Evolutionary conservation across 2,797 vertebrate genomes (phyloP).

Genomic region (Peromyscus attwateri): DNA sequence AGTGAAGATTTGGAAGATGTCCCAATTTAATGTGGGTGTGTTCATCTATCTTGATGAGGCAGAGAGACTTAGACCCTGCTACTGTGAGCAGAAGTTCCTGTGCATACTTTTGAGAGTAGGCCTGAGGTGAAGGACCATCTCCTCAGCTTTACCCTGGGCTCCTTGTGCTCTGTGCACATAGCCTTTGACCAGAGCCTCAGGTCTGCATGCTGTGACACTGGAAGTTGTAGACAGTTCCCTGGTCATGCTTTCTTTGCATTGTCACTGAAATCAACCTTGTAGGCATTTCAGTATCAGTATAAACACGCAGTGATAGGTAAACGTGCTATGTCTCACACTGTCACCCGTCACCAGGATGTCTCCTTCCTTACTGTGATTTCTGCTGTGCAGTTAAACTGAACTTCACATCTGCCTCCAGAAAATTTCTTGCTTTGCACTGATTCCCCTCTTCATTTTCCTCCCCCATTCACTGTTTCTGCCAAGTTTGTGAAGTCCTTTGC

Average conservation of each 20-base stretch:
- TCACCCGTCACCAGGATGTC: background rate
- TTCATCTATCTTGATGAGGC: constrained; percentile 14
- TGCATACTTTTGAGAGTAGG: background rate
- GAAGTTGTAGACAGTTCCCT: background rate
- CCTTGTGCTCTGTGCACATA: background rate
- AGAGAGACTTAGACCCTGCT: background rate
- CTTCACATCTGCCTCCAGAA: background rate
- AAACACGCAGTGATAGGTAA: background rate
- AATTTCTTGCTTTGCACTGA: background rate
- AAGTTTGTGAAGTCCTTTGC: background rate
- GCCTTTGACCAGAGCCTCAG: background rate
- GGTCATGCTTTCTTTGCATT: background rate
- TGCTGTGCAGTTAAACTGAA: background rate
- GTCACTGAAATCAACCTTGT: background rate
- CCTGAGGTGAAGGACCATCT: background rate
- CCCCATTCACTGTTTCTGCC: background rate
- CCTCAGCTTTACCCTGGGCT: background rate
- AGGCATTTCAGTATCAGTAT: background rate
- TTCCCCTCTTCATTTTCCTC: background rate
- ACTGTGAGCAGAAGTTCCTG: background rate
- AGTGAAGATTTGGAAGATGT: background rate
- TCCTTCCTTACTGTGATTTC: background rate
- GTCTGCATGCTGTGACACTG: background rate
- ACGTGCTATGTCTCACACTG: rapidly evolving
- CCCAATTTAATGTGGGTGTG: background rate